Conservation (phyloP, 2,113 vertebrate species). For the Leptosomus discolor region DNA sequence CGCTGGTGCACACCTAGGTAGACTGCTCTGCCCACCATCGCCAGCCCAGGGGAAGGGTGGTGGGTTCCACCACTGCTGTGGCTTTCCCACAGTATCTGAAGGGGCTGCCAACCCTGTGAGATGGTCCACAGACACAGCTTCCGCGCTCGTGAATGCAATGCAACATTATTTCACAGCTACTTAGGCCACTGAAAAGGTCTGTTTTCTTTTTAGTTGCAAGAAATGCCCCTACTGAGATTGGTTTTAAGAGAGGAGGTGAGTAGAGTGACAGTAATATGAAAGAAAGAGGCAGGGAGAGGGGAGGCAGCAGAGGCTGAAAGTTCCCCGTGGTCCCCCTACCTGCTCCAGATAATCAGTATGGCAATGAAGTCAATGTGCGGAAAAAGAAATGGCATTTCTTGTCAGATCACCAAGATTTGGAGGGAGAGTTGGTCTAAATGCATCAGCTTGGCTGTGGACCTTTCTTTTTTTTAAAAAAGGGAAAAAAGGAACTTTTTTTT, state of each 20-base stretch:
- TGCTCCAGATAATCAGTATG: background rate
- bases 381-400: slow-evolving; percentile 21
- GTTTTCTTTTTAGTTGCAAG: background rate
- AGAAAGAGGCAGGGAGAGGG: background rate
- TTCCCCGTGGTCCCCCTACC: background rate
- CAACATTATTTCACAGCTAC: background rate
- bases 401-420: background rate
- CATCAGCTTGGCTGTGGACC: slow-evolving; percentile 59
- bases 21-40: background rate
- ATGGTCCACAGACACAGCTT: slow-evolving; percentile 69
- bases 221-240: background rate
- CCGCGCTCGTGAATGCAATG: background rate
- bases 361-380: background rate
- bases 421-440: background rate
- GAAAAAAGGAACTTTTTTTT: slow-evolving; percentile 11
- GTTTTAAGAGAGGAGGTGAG: background rate
- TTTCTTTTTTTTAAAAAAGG: slow-evolving; percentile 50
- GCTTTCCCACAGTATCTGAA: background rate
- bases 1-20: background rate
- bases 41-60: background rate
- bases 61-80: background rate
- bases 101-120: slow-evolving; percentile 27
- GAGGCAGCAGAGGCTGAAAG: background rate
- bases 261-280: background rate
- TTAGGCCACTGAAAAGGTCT: background rate